These are phyloP conservation scores for Eulemur mongoz DNA, from an alignment of 2,797 vertebrate species.

Conservation along the genomic window DNA sequence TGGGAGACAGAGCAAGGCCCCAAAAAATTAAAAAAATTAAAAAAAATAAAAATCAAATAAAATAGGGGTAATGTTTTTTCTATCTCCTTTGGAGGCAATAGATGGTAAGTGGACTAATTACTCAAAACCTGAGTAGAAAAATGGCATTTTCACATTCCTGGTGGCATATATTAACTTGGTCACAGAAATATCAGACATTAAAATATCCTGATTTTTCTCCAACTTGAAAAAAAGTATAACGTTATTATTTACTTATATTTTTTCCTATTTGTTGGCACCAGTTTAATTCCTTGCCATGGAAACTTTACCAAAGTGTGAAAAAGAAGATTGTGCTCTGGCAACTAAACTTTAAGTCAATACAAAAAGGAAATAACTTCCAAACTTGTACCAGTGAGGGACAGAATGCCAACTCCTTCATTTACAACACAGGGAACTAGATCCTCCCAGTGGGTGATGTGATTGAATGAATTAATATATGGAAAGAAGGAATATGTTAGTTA, in stretches of 20 bases:
- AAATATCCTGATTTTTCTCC: background rate
- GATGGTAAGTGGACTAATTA: background rate
- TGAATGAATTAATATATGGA: background rate
- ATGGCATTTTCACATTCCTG: background rate
- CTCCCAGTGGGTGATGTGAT: background rate
- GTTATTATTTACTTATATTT: background rate
- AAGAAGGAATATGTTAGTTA: background rate
- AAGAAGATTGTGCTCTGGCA: background rate
- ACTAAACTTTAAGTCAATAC: background rate
- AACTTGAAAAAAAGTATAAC: background rate
- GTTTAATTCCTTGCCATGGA: background rate
- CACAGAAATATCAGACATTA: background rate
- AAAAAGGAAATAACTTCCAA: background rate
- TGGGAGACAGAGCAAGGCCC: no score
- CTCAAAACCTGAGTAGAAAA: background rate
- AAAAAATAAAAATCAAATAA: no score
- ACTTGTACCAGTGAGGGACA: background rate
- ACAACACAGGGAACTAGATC: background rate
- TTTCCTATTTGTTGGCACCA: background rate
- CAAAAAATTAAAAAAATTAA: no score
- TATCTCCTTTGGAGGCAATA: background rate
- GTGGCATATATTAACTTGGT: background rate
- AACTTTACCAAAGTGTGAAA: background rate
- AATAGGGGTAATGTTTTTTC: no score
- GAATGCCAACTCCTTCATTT: background rate